Evolutionary conservation across 1,140 invertebrate genomes (phyloP).

Genomic region (Gonioctena quinquepunctata): DNA sequence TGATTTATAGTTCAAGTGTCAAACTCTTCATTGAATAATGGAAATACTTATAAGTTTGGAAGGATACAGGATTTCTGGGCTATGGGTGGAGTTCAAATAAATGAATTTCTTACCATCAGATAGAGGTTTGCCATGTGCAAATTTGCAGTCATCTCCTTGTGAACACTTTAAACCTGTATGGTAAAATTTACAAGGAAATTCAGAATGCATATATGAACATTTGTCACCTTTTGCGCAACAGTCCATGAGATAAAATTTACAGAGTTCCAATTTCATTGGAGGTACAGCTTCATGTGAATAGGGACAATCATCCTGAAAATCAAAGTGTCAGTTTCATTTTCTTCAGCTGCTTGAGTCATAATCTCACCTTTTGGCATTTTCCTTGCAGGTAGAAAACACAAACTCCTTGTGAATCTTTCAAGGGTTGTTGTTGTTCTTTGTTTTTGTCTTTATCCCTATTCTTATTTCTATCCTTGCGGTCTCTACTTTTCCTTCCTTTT

Average conservation of each 20-base stretch:
- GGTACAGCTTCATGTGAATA: conserved; percentile 86
- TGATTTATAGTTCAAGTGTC: background rate
- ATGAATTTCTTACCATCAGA: conserved; percentile 59
- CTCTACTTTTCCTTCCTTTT: conserved; percentile 34
- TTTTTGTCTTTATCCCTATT: conserved; percentile 33
- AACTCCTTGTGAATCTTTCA: conserved; percentile 68
- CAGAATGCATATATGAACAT: conserved; percentile 95
- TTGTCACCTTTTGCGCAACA: conserved; percentile 94
- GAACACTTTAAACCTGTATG: conserved; percentile 89
- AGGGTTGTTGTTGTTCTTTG: conserved; percentile 37
- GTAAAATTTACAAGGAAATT: conserved; percentile 97
- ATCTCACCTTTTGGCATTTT: conserved; percentile 74
- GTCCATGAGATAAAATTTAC: conserved; percentile 96
- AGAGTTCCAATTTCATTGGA: conserved; percentile 88
- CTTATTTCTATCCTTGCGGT: conserved; percentile 29
- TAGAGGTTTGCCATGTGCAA: conserved; percentile 85
- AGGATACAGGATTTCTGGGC: background rate
- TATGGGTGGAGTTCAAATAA: background rate
- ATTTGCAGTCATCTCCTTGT: conserved; percentile 84
- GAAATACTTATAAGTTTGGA: background rate
- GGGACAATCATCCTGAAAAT: conserved; percentile 72
- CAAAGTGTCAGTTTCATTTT: too few species aligned
- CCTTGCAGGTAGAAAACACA: conserved; percentile 87
- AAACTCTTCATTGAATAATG: too few species aligned
- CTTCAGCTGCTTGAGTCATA: too few species aligned